Evolutionary conservation across 2,797 vertebrate genomes (phyloP), one percentile per base, ranked within the genome.

Genomic region (Falco rusticolus): DNA sequence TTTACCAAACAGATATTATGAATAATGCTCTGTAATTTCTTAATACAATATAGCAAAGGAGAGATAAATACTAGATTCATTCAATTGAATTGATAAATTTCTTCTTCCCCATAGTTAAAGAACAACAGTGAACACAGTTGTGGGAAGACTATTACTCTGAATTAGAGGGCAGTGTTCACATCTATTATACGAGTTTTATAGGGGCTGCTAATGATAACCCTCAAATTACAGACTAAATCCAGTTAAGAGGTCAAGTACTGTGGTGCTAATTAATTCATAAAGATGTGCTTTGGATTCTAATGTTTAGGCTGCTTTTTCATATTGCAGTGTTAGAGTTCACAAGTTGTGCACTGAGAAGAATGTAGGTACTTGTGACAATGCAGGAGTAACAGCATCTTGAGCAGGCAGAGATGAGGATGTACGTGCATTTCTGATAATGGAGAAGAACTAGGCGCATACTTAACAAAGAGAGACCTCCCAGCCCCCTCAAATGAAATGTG

Each of bases 121-220:
- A 66, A 70, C 41, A 71, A 34, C 41, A 84, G 20, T 66, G 47
- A 85, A 51, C 47, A 69, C 33, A 88, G 13, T 14, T 76, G 50
- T 76, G 60, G 43, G n/a, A 90, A 89, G 16, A 78, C n/a, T 75
- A 78, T 90, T 86, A 43, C 56, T 87, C 39, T 85, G 60, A 91
- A 83, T 87, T 90, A 85, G 39, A 92, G 56, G 34, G n/a, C 87
- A 75, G 21, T 22, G 11, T 87, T 61, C 39, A 77, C 60, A 64
- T 76, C 47, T 78, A 13, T 84, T 75, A 83, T 86, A 70, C 20
- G 19, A 68, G 29, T 88, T 95, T 90, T 89, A 34, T 21, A 66
- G 34, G 61, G 33, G 37, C 60, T 89, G 9, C 16, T 85, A 86
- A 71, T 68, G 65, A 61, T 86, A 65, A 83, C 33, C 41, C 50